Evolutionary conservation across 2,888 invertebrate species (phyloP), one percentile per base, ranked within the genome.

Genomic region (Pristionchus maxplancki): DNA sequence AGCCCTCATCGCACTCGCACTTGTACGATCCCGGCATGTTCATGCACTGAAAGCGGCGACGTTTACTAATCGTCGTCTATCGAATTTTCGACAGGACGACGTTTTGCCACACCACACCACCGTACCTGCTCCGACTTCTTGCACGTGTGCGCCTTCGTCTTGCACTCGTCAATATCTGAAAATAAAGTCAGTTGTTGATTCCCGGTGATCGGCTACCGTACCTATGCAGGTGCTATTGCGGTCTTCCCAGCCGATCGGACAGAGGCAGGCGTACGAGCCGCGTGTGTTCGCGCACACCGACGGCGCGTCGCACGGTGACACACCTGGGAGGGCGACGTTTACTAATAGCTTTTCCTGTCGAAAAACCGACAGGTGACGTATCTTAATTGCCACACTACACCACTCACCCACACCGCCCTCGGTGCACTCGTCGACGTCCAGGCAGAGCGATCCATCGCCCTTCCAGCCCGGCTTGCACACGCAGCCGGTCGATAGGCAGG

Each of bases 241-340:
- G 58, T 87, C 87, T 53, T 87, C 88, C 88, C 81, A 98, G 3
- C 98, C 98, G 17, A 97, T 97, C 40, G 98, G 97, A 94, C 98
- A 98, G 88, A 97, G 97, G 95, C 98, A 98, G 9, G 97, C 97
- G 95, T 97, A 98, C 34, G 97, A 97, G 17, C 98, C 98, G 94
- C 97, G 97, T 95, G 97, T 97, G 86, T 98, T 98, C 24, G 89
- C 64, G 87, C 98, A 98, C 89, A 97, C 96, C 28, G 97, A 98
- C 0, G 97, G 97, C 95, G 98, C 98, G 89, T 97, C 95, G 93
- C 98, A 98, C 53, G 97, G 97, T 2, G 85, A 62, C 17, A 78
- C 74, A 48, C 87, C 87, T 87, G 74, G 4, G 20, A 74, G 11
- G 9, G 6, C 37, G 37, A 58, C 37, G 62, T 37, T 84, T 82